Percentiles rank a stretch among this genome's conserved stretches.
Conservation (phyloP, 2,797 vertebrate species). For the Sebastes alutus region DNA sequence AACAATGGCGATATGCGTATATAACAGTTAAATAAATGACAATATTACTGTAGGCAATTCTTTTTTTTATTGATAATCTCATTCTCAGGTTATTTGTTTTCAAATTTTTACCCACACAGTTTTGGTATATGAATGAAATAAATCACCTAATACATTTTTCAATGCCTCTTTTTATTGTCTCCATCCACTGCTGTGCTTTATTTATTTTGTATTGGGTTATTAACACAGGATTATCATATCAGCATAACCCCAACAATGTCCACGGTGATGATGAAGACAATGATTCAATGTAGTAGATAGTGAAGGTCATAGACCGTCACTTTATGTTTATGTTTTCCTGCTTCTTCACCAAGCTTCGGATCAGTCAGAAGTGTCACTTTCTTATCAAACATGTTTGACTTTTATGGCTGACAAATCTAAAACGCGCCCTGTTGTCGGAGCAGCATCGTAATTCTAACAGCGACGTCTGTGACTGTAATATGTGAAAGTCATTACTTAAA, state of each 20-base stretch:
- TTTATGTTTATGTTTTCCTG: neutral
- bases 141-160: conserved; percentile 3
- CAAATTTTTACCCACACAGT: conserved; percentile 5
- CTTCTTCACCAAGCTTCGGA: neutral
- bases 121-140: conserved; percentile 29
- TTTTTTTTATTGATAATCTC: neutral
- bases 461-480: neutral
- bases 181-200: neutral
- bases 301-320: neutral
- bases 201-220: neutral
- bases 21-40: neutral
- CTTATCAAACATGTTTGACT: neutral
- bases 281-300: neutral
- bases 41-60: neutral
- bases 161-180: neutral
- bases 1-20: neutral
- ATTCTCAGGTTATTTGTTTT: conserved; percentile 29
- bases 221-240: neutral
- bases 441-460: neutral
- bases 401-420: neutral
- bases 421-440: neutral
- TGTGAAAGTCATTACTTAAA: conserved; percentile 26
- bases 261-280: neutral
- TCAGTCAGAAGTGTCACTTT: neutral
- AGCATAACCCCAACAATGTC: neutral